Base-by-base conservation (phyloP, 2,113 vertebrate species). In the Phasianus colchicus region DNA sequence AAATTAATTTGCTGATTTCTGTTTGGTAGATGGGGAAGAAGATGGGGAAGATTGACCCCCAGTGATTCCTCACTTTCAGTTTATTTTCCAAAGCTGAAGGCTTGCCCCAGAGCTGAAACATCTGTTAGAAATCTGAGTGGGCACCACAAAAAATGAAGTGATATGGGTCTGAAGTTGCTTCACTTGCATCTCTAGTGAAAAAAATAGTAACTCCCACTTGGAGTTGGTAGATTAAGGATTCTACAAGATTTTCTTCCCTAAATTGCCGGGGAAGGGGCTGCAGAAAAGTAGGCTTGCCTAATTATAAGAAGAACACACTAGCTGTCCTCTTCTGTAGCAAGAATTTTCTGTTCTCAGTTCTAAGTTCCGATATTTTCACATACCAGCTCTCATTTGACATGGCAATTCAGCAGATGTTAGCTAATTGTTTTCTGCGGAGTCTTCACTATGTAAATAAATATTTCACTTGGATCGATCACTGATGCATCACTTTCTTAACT, bases 341-440 rank as follows among this genome's bases (percentile, higher is more conserved):
- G 24, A 66, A 57, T 54, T 85, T 80, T 19, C 34, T 89, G 50
- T 42, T 89, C 3, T 1, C 76, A 63, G 43, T 11, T 38, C 11
- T 82, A 64, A 11, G 3, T 66, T 83, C 4, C 30, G 57, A 1
- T 74, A 43, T 77, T 91, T 95, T 55, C 20, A 75, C 17, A 25
- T 4, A 74, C 3, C 21, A 61, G 40, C 18, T 79, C 43, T 85
- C 54, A 48, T 73, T 64, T 43, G 13, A 16, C 40, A 8, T 24
- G 38, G 50, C 55, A 83, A 72, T 74, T 94, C 50, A 79, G 78
- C 78, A 91, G 87, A 88, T 81, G 57, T 88, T 77, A 83, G 67
- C 21, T 72, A 52, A 87, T 80, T 0, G 5, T 81, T 78, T 93
- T 81, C n/a, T 57, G 64, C 24, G 48, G n/a, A 32, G 78, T 43